Percentiles rank a stretch among this genome's conserved stretches.
These are phyloP conservation scores for Emesis furor DNA, from an alignment of 2,888 invertebrate species.

Conservation along the genomic window DNA sequence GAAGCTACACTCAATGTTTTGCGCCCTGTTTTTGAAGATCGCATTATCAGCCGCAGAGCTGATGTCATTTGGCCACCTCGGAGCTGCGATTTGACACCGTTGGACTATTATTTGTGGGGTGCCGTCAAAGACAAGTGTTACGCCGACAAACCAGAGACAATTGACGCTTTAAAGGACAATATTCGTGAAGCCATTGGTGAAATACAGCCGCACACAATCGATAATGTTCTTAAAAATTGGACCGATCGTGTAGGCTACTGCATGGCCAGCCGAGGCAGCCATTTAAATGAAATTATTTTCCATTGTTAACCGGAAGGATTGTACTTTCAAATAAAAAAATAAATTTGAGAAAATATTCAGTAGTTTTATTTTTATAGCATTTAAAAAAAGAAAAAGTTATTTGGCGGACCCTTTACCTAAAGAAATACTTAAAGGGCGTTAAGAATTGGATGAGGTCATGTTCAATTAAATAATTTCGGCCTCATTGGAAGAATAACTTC, in stretches of 20 bases:
- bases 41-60: conserved; percentile 56
- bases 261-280: conserved; percentile 68
- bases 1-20: conserved; percentile 49
- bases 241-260: conserved; percentile 54
- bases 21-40: conserved; percentile 50
- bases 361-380: conserved; percentile 8
- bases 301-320: conserved; percentile 70
- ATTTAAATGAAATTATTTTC: conserved; percentile 70
- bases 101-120: conserved; percentile 50
- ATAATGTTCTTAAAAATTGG: conserved; percentile 62
- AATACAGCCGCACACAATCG: conserved; percentile 63
- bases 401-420: conserved; percentile 23
- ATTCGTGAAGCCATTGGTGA: conserved; percentile 43
- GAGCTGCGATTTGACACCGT: conserved; percentile 61
- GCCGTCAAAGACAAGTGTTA: conserved; percentile 48
- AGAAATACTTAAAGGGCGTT: no score
- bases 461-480: no score
- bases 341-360: conserved; percentile 22
- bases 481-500: no score
- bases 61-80: conserved; percentile 67
- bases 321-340: conserved; percentile 29
- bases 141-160: conserved; percentile 51
- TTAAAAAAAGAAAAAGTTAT: not conserved
- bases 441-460: no score
- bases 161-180: conserved; percentile 31